Evolutionary conservation across 1,140 invertebrate species (phyloP), one percentile per base, ranked within the genome.

Genomic region (Euborellia annulipes): DNA sequence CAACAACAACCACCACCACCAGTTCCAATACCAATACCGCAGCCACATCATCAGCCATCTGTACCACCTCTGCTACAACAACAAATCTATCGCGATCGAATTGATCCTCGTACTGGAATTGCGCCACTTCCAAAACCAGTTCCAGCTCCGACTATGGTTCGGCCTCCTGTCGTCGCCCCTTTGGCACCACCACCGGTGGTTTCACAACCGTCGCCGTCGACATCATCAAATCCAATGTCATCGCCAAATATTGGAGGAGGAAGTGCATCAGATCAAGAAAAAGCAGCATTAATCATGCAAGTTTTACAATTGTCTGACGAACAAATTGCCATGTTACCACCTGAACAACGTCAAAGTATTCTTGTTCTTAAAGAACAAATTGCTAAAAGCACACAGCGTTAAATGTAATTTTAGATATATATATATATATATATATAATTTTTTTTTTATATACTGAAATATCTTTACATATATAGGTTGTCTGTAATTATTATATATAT

Each of bases 261-360:
- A 40, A 79, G 82, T 56, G 75, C 81, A 41, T 76, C 85, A 1
- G 87, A 92, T 63, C 85, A 91, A 65, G 86, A 91, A 62, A 91
- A 94, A 79, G 90, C 92, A 50, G 89, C 87, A 1, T 68, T 97
- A 23, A 96, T 97, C 54, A 96, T 97, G 91, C 93, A 97, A 78
- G 95, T 99, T 4, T 62, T 99, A 47, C 90, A 98, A 62, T 67
- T 99, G 40, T 93, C 92, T 6, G 94, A 98, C 60, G 92, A 98
- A 58, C 94, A 99, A 66, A 98, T 99, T 48, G 78, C 88, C 1
- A 79, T 93, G 72, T 65, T 99, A 49, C 93, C 95, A 7, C 84
- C 89, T 13, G 94, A 98, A 55, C 95, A 99, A 62, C 72, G 92
- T 27, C 86, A 91, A 57, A 96, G 92, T 65, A 98, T 99, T 58